Evolutionary conservation across 1,140 invertebrate species (phyloP), one percentile per base, ranked within the genome.

Genomic region (Lutraria rhynchaena): DNA sequence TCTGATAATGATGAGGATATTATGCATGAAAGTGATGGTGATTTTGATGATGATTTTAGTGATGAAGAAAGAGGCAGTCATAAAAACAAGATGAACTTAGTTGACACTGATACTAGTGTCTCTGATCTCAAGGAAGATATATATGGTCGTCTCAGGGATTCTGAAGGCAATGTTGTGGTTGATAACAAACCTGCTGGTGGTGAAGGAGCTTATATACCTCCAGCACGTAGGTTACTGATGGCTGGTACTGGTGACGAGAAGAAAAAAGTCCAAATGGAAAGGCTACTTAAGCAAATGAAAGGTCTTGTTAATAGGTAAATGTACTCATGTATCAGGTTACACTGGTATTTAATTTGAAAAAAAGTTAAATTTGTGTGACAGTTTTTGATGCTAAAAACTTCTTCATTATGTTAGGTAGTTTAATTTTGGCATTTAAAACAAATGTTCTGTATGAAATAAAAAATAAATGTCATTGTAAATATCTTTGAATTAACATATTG

Each of bases 81-180:
- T 31, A 67, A 4, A 46, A 15, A 27, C 15, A 67, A 49, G 49
- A 67, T 37, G 27, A 67, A 67, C n/a, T 46, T 33, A 7, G 27
- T 27, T 22, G 63, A 67, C 1, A 7, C 65, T 75, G 37, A 84
- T 49, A 82, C 87, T 76, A 75, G 87, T 46, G 86, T 92, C 55
- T 83, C 87, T 3, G 85, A 92, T 35, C 35, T 92, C 33, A 97
- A 96, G 94, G 97, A 99, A 94, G 98, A 99, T 93, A 99, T 99
- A 90, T 99, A 99, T 94, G 98, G 98, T 2, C 93, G 97, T 82
- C 94, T 96, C 83, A 94, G 96, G 87, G 95, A 96, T 90, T 95
- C 95, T 89, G 93, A 96, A 82, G 97, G 97, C 4, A 95, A 95
- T 89, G 91, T 97, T 86, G 91, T 97, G 33, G 93, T 94, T 88